These are phyloP conservation scores for Nerophis lumbriciformis DNA, from an alignment of 2,113 vertebrate species.

Conservation along the genomic window DNA sequence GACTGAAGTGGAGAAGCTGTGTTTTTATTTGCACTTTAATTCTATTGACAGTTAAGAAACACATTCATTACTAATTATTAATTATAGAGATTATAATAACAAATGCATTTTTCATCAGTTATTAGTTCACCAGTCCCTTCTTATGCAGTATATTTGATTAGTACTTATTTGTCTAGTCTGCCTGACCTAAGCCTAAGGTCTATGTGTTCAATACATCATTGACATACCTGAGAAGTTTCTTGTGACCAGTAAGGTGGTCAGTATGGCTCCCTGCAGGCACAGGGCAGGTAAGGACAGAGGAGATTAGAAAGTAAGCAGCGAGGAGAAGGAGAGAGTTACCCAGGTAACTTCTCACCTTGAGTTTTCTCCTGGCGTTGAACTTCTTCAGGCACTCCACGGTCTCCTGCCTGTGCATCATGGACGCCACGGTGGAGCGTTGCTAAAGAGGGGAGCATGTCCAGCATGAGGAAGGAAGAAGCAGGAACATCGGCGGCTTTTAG, in stretches of 20 bases:
- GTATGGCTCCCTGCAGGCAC: slow-evolving; percentile 86
- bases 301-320: slow-evolving; percentile 31
- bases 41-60: too few species aligned
- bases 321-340: too few species aligned
- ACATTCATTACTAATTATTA: too few species aligned
- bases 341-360: slow-evolving; percentile 76
- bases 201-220: slow-evolving; percentile 9
- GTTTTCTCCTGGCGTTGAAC: slow-evolving; percentile 94
- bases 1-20: too few species aligned
- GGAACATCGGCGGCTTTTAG: not conserved
- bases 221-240: slow-evolving; percentile 98
- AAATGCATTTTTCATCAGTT: too few species aligned
- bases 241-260: slow-evolving; percentile 98
- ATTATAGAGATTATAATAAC: too few species aligned
- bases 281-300: slow-evolving; percentile 37
- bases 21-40: too few species aligned
- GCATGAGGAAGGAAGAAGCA: slow-evolving; percentile 13
- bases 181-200: too few species aligned
- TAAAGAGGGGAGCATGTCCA: slow-evolving; percentile 51
- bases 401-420: slow-evolving; percentile 99
- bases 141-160: too few species aligned
- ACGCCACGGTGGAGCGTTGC: slow-evolving; percentile 98
- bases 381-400: slow-evolving; percentile 99
- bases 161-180: too few species aligned
- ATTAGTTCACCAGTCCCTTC: too few species aligned